phyloP scores from a whole-genome alignment of 2,113 vertebrate genomes.

The Rhinolophus ferrumequinum region DNA sequence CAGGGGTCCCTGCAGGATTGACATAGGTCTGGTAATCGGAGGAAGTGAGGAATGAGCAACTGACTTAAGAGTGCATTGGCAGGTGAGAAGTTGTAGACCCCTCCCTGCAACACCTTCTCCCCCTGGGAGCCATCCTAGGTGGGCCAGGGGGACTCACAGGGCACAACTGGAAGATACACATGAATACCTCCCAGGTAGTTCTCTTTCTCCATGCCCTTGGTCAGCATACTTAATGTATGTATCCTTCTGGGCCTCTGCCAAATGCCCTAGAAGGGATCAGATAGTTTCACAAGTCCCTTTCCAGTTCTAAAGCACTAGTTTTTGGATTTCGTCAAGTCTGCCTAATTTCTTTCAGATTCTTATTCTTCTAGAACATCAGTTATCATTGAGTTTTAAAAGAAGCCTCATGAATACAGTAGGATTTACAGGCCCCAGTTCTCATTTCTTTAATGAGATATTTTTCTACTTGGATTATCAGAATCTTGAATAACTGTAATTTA shows the following conservation, averaged over 20 bases:
- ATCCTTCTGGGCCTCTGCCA: not conserved
- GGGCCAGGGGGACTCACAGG: not conserved
- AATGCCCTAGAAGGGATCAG: not conserved
- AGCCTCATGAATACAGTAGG: not conserved
- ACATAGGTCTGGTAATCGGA: not conserved
- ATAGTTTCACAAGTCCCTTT: not conserved
- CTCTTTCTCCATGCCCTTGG: not conserved
- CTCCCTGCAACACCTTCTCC: not conserved
- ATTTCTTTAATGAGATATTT: constrained; percentile 6
- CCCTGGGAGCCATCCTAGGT: not conserved
- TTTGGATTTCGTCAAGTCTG: not conserved
- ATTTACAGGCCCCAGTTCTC: not conserved
- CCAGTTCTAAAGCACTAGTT: not conserved
- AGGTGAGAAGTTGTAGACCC: not conserved
- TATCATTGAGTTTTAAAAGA: not conserved
- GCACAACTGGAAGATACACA: not conserved
- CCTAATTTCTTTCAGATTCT: constrained; percentile 10
- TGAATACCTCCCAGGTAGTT: not conserved
- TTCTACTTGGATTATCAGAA: not conserved
- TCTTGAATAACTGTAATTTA: not conserved
- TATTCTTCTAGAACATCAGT: not conserved
- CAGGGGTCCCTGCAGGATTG: not conserved
- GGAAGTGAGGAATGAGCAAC: not conserved
- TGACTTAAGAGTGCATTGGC: not conserved
- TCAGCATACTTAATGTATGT: not conserved